Evolutionary conservation across 2,797 vertebrate species (phyloP).

Genomic region (Loris lydekkerianus): DNA sequence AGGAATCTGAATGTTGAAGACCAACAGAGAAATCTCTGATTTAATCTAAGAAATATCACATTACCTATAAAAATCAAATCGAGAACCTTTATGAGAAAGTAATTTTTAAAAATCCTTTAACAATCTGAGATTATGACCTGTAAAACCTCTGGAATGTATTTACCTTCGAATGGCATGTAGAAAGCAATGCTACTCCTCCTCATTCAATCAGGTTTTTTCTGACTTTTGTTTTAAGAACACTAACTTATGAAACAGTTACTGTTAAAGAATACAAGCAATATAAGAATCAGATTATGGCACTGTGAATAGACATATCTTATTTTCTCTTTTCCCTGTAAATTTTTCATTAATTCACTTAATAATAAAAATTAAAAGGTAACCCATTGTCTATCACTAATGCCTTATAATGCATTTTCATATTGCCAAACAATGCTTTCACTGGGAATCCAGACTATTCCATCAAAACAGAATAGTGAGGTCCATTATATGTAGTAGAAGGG

Average conservation of each 20-base stretch:
- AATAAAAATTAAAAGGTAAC: background rate
- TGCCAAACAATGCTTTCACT: background rate
- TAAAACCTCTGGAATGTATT: background rate
- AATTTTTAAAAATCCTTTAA: constrained; percentile 7
- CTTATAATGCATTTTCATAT: background rate
- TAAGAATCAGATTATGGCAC: background rate
- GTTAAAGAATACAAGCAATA: constrained; percentile 3
- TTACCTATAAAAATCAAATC: constrained; percentile 24
- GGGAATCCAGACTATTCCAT: background rate
- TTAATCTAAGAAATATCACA: background rate
- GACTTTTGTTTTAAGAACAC: background rate
- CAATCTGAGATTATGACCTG: constrained; percentile 32
- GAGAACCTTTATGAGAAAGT: background rate
- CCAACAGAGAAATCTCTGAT: background rate
- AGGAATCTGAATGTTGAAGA: constrained; percentile 59
- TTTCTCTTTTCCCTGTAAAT: background rate
- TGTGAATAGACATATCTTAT: background rate
- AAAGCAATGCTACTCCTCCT: background rate
- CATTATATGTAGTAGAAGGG: background rate
- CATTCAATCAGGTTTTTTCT: constrained; percentile 18
- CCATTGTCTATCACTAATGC: background rate
- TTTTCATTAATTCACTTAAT: constrained; percentile 40
- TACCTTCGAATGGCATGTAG: background rate
- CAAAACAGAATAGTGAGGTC: background rate
- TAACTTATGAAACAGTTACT: background rate